Evolutionary conservation across 2,888 invertebrate species (phyloP).

Genomic region (Drosophila cyrtoloma): DNA sequence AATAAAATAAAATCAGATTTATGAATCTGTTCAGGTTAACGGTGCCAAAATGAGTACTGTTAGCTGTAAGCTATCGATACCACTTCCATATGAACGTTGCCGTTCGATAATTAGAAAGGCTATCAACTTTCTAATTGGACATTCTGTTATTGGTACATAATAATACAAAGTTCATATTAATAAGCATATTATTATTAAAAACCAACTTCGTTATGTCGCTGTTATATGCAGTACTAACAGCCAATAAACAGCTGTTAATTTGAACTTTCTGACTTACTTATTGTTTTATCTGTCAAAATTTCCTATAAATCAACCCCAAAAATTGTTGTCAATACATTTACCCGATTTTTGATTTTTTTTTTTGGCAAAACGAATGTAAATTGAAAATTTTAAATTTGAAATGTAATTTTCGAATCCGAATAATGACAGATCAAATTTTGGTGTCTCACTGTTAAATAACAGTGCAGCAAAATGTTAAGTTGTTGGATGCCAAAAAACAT

Average conservation of each 20-base stretch:
- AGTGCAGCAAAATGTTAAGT: slow-evolving; percentile 23
- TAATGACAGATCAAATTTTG: slow-evolving; percentile 3
- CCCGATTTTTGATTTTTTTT: neutral
- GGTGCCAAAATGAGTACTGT: slow-evolving; percentile 4
- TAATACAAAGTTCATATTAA: neutral
- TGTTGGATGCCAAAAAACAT: slow-evolving; percentile 34
- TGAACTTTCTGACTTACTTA: neutral
- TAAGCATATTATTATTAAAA: neutral
- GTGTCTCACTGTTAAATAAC: slow-evolving; percentile 32
- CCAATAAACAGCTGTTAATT: neutral
- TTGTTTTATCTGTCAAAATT: neutral
- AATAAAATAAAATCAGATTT: neutral
- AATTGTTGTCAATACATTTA: neutral
- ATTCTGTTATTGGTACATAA: neutral
- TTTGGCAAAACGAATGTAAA: neutral
- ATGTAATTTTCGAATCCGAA: neutral
- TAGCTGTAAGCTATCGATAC: neutral
- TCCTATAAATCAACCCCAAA: neutral
- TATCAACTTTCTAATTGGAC: neutral
- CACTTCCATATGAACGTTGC: neutral
- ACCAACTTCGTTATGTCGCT: neutral
- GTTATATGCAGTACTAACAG: neutral
- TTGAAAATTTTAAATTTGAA: neutral
- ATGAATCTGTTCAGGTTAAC: neutral
- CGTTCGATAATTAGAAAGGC: slow-evolving; percentile 3